A percentile compares a stretch with the other conserved stretches of the same genome.
These are phyloP conservation scores for Trichoplax adhaerens DNA, from an alignment of 37 sponge, comb jelly and placozoan species.

Conservation along the genomic window DNA sequence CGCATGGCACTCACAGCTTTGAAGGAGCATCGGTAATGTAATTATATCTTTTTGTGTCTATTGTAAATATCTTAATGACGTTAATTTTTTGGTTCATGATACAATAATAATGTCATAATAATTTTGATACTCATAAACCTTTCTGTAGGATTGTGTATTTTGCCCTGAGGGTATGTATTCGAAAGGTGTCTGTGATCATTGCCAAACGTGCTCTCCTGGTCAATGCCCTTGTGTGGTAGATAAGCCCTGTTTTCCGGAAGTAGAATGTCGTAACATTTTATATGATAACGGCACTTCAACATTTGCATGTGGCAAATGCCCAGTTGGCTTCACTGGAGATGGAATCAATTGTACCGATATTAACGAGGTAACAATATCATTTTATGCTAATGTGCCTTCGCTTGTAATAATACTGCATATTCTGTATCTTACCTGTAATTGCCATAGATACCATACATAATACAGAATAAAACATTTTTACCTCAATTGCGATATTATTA, in stretches of 20 bases:
- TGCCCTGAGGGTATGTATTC: too few relatives aligned
- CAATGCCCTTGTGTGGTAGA: conserved; percentile 14
- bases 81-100: too few relatives aligned
- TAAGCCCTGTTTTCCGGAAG: conserved; percentile 11
- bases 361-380: conserved; percentile 6
- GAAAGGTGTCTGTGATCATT: too few relatives aligned
- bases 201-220: too few relatives aligned
- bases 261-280: conserved; percentile 15
- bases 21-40: too few relatives aligned
- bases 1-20: too few relatives aligned
- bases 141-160: too few relatives aligned
- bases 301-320: conserved; percentile 7
- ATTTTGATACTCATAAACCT: too few relatives aligned
- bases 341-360: conserved; percentile 13
- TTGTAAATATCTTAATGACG: background rate
- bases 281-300: background rate
- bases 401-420: too few relatives aligned
- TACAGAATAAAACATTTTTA: background rate
- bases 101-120: too few relatives aligned
- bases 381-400: background rate
- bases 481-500: background rate
- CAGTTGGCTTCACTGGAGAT: conserved; percentile 8
- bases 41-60: too few relatives aligned
- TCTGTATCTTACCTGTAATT: background rate
- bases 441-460: background rate